Evolutionary conservation across 2,113 vertebrate genomes (phyloP), one percentile per base, ranked within the genome.

Genomic region (Bujurquina vittata): DNA sequence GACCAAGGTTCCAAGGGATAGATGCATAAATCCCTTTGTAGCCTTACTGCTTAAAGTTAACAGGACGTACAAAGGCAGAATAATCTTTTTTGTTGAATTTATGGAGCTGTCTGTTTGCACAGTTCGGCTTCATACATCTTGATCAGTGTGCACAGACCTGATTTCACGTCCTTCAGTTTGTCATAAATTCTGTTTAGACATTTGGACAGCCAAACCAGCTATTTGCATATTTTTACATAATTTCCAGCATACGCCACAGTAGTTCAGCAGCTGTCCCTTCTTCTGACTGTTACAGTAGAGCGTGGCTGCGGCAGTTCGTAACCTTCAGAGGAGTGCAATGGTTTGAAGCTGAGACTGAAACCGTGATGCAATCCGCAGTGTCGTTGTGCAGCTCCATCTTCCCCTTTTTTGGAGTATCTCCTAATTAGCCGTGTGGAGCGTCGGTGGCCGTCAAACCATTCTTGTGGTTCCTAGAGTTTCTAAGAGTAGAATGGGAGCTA

Each of bases 221-320:
- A 46, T 72, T 54, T 72, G 67, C 67, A 72, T 72, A 72, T 54
- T 72, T 72, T 72, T 72, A 54, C 46, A 72, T 72, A 72, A 72
- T 54, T 52, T 72, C 67, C 46, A 72, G 18, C 46, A 54, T 72
- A 72, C 26, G 26, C 26, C 67, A 9, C 17, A 54, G 67, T 33
- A 72, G 49, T 72, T 72, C 26, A 72, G 46, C 67, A 72, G 26
- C 46, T 72, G 46, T 49, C 67, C 26, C 26, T 33, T 54, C 52
- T 72, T n/a, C 10, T 72, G 31, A 54, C 46, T n/a, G 14, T 72
- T n/a, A n/a, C 26, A 1, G 67, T n/a, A n/a, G 17, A 1, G 67
- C 10, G 20, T 5, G 31, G 31, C 60, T 62, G 7, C 1, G 2
- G 31, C 4, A 54, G 67, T 72, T 54, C 46, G 33, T 31, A 72